These are phyloP conservation scores for Picus viridis DNA, from an alignment of 2,797 vertebrate species.

Conservation along the genomic window DNA sequence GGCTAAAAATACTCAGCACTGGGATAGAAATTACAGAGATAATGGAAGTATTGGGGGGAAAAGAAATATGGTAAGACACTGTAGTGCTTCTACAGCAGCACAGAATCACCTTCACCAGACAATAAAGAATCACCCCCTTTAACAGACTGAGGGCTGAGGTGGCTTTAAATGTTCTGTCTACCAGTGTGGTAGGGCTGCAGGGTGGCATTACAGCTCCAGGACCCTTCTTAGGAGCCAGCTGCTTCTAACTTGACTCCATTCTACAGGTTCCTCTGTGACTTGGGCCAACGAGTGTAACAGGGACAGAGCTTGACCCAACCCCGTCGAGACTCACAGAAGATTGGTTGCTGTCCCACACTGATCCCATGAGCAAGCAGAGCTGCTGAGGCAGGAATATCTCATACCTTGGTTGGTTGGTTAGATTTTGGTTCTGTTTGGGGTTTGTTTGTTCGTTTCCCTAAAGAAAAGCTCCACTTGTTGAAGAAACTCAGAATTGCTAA, in stretches of 20 bases:
- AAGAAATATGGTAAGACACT: not conserved
- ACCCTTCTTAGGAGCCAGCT: not conserved
- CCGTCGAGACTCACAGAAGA: fast-evolving
- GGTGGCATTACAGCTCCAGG: not conserved
- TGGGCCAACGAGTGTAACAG: not conserved
- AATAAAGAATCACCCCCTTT: not conserved
- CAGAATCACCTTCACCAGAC: not conserved
- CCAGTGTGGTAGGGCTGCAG: not conserved
- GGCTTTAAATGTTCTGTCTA: not conserved
- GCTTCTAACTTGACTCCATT: too few relatives aligned
- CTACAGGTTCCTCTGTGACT: not conserved
- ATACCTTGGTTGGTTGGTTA: too few relatives aligned
- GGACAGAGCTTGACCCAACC: not conserved
- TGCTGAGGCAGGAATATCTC: not conserved
- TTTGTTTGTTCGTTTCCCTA: fast-evolving
- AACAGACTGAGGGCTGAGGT: fast-evolving
- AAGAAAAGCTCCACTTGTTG: not conserved
- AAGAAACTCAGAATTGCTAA: not conserved
- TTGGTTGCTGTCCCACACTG: not conserved
- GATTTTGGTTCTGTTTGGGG: too few relatives aligned
- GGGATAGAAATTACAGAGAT: not conserved
- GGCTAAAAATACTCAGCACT: constrained; percentile 7
- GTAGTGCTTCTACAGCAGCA: not conserved
- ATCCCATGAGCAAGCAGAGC: not conserved
- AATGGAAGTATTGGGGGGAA: not conserved